Evolutionary conservation across 2,797 vertebrate genomes (phyloP), one percentile per base, ranked within the genome.

Genomic region (Varecia variegata): DNA sequence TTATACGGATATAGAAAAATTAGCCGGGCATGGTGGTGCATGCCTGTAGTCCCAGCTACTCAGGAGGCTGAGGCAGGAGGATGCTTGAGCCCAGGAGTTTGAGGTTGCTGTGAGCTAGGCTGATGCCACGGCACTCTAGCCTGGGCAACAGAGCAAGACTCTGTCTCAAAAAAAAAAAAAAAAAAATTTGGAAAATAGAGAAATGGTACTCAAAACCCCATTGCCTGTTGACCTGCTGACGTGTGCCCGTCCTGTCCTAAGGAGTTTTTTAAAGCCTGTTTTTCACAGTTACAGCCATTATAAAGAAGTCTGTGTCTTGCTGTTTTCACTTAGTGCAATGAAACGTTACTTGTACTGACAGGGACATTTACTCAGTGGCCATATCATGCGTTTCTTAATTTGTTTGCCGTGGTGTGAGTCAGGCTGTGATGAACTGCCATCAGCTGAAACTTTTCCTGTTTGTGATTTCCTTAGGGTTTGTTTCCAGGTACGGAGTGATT

Each of bases 401-500:
- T 56, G 25, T 35, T 12, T 18, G 2, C 58, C 4, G 3, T 10
- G 30, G 65, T 23, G 0, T 84, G 12, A 14, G 0, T 32, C 5
- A 3, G 7, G 1, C 81, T 7, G 4, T 1, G 43, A 7, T 0
- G 7, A 82, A 23, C 38, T 18, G 14, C 45, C 20, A 0, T 5
- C 13, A 9, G 45, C 79, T 18, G 5, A 15, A 21, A 17, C 30
- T 32, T 32, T 83, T 35, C 18, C 35, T 14, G 21, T 40, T 35
- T 10, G 3, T 21, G 43, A n/a, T 32, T 17, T 67, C 27, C 62
- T 67, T 17, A 54, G 68, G 43, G 1, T 12, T 7, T 70, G 1
- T 65, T 83, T 83, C 65, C 20, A 15, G 90, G 62, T 68, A 35
- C 32, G 74, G 11, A 21, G 35, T 79, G 20, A 7, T n/a, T 18